Percentiles rank a stretch among this genome's conserved stretches.
These are phyloP conservation scores for Phoeniculus purpureus DNA, from an alignment of 2,797 vertebrate genomes.

Conservation along the genomic window DNA sequence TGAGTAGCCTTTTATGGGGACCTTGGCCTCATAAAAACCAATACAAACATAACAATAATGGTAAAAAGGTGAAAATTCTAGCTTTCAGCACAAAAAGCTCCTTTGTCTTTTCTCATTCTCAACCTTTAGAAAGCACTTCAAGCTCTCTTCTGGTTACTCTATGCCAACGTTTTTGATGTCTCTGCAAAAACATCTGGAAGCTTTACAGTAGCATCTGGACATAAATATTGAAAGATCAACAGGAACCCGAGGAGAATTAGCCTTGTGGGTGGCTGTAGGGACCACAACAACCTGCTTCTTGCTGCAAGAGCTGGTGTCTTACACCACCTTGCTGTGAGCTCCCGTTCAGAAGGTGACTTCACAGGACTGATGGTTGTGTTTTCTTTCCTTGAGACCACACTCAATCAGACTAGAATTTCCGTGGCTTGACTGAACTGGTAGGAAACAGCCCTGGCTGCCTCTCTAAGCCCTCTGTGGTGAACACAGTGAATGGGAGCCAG, in stretches of 20 bases:
- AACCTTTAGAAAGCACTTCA: conserved; percentile 22
- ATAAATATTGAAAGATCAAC: conserved; percentile 67
- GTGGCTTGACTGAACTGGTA: background rate
- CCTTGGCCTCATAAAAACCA: no score
- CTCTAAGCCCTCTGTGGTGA: background rate
- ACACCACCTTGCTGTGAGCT: no score
- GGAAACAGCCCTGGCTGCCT: background rate
- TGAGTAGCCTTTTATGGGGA: no score
- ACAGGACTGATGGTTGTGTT: background rate
- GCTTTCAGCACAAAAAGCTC: background rate
- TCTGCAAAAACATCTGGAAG: conserved; percentile 59
- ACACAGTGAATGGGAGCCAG: no score
- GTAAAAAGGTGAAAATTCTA: background rate
- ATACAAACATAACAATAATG: no score
- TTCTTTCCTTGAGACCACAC: background rate
- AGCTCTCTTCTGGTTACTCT: conserved; percentile 37
- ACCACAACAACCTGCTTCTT: background rate
- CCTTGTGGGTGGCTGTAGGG: conserved; percentile 36
- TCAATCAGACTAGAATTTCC: background rate
- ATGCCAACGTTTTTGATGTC: conserved; percentile 49
- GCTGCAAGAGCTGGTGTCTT: background rate
- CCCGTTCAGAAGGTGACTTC: background rate
- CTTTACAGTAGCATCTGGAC: conserved; percentile 52
- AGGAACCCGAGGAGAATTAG: conserved; percentile 34
- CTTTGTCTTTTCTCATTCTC: background rate